Conservation (phyloP, 1,140 invertebrate genomes). For the Penaeus japonicus region DNA sequence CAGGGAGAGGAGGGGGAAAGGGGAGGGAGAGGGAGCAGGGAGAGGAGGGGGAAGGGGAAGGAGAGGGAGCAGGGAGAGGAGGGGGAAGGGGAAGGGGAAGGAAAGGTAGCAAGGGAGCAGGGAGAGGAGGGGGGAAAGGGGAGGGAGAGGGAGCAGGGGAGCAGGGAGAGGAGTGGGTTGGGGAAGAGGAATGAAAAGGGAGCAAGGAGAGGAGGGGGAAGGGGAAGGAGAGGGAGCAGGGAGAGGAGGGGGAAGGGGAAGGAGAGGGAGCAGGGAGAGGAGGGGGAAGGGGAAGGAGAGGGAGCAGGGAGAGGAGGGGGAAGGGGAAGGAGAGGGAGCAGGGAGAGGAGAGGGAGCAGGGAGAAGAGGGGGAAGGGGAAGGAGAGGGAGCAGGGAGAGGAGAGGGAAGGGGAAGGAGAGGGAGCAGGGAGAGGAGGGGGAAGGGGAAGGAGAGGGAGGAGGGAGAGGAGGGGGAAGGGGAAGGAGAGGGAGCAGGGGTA, state of each 20-base stretch:
- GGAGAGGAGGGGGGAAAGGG: neutral
- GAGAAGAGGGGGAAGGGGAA: neutral
- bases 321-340: neutral
- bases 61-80: neutral
- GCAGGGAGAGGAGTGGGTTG: neutral
- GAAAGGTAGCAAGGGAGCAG: neutral
- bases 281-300: neutral
- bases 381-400: too few relatives aligned
- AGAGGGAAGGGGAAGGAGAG: too few relatives aligned
- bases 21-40: neutral
- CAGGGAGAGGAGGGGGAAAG: neutral
- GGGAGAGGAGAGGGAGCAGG: neutral
- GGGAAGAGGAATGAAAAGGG: neutral
- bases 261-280: too few relatives aligned
- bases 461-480: neutral
- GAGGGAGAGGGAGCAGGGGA: neutral
- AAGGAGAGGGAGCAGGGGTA: neutral
- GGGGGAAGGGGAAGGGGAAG: neutral
- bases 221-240: too few relatives aligned
- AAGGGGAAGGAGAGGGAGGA: neutral
- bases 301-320: neutral
- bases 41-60: neutral
- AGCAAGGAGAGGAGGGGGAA: neutral
- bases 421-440: too few relatives aligned
- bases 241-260: too few relatives aligned